These are phyloP conservation scores for Caranx melampygus DNA, from an alignment of 2,113 vertebrate species.

Conservation along the genomic window DNA sequence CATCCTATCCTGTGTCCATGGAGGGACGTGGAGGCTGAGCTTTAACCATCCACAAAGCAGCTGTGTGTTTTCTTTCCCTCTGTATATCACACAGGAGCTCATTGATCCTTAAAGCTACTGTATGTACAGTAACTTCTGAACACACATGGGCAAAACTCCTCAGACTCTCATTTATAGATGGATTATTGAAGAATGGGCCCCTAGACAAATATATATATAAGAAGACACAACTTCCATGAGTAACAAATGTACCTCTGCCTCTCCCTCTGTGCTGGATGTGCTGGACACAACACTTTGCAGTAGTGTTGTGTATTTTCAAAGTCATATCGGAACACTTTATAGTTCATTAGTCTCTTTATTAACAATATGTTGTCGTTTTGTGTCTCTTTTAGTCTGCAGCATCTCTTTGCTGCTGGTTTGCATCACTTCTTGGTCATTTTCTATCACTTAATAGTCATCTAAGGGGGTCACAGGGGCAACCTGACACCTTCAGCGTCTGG, in stretches of 20 bases:
- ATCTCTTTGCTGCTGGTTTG: background rate
- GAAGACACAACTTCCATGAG: too few relatives aligned
- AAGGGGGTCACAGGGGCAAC: background rate
- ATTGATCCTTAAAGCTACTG: conserved; percentile 16
- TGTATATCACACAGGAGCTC: background rate
- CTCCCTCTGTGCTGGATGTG: too few relatives aligned
- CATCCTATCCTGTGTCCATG: too few relatives aligned
- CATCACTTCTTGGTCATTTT: background rate
- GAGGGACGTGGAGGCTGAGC: background rate
- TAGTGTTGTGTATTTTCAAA: too few relatives aligned
- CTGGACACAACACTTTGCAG: too few relatives aligned
- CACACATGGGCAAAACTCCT: background rate
- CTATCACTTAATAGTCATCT: background rate
- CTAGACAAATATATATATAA: background rate
- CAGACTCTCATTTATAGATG: background rate
- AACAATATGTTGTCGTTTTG: background rate
- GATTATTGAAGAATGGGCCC: background rate
- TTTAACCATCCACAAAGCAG: background rate
- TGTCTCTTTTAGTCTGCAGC: too few relatives aligned
- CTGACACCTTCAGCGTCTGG: too few relatives aligned
- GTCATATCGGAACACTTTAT: too few relatives aligned
- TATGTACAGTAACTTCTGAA: background rate
- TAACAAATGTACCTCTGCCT: too few relatives aligned
- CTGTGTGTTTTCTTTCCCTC: background rate
- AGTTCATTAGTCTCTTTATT: too few relatives aligned